Percentiles rank a stretch among this genome's conserved stretches.
Evolutionary conservation across 2,113 vertebrate genomes (phyloP).

Genomic region (Prunella himalayana): DNA sequence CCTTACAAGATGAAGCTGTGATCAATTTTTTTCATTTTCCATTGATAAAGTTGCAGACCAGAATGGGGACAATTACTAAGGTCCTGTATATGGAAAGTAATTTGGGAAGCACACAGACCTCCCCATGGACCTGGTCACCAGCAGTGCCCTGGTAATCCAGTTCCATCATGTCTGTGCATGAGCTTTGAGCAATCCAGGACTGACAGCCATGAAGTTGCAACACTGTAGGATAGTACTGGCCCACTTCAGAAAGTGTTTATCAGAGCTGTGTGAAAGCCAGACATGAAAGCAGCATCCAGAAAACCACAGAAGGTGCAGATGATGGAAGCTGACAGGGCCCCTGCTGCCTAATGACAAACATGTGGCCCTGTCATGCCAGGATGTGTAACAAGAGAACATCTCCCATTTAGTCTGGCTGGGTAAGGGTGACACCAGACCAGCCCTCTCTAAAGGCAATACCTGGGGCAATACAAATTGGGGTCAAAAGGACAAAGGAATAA

Average conservation of each 20-base stretch:
- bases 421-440: neutral
- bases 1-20: neutral
- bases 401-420: neutral
- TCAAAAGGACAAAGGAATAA: neutral
- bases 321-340: neutral
- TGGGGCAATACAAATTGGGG: neutral
- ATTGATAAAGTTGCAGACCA: neutral
- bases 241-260: neutral
- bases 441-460: neutral
- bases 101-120: neutral
- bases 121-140: neutral
- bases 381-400: neutral
- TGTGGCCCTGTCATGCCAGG: neutral
- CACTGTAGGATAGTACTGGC: neutral
- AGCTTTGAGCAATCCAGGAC: neutral
- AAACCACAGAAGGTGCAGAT: neutral
- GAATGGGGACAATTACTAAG: neutral
- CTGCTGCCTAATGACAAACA: neutral
- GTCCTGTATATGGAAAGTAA: neutral
- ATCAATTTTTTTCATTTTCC: neutral
- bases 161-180: neutral
- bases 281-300: neutral
- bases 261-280: neutral
- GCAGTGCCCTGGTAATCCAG: neutral
- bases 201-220: rapidly evolving